These are phyloP conservation scores for Acanthopleura granulata DNA, from an alignment of 2,888 invertebrate genomes.

Conservation along the genomic window DNA sequence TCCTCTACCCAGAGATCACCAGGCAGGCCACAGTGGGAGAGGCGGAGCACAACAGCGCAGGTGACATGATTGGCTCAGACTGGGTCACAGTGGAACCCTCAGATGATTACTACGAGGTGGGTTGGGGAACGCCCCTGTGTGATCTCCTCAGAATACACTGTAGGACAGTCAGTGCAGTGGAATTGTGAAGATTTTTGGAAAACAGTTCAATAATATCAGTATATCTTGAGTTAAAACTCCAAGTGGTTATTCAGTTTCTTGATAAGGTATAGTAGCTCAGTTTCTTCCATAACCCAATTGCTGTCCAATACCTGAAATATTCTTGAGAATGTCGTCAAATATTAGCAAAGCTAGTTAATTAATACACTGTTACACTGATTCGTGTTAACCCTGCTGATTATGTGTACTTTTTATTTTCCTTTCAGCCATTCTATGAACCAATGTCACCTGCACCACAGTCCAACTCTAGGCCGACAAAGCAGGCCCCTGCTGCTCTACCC, in stretches of 20 bases:
- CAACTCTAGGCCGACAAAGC: slow-evolving; percentile 49
- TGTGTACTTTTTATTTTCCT: neutral
- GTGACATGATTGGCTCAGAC: slow-evolving; percentile 37
- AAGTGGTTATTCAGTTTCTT: no score
- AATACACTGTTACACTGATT: no score
- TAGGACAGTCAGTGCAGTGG: neutral
- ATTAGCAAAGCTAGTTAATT: no score
- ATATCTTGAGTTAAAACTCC: no score
- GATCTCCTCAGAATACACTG: neutral
- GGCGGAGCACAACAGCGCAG: slow-evolving; percentile 20
- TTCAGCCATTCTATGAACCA: slow-evolving; percentile 48
- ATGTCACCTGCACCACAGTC: slow-evolving; percentile 49
- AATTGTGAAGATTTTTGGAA: no score
- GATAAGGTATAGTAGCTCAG: no score
- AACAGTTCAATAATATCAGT: no score
- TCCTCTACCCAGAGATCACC: slow-evolving; percentile 85
- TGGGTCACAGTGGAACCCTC: slow-evolving; percentile 75
- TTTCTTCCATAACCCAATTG: no score
- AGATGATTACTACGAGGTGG: slow-evolving; percentile 72
- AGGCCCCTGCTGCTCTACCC: slow-evolving; percentile 45
- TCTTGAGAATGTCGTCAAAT: no score
- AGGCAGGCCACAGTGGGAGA: slow-evolving; percentile 69
- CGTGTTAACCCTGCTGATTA: no score
- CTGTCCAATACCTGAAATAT: no score
- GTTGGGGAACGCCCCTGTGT: neutral